Base-by-base conservation (phyloP, 2,797 vertebrate genomes). In the Helostoma temminkii region DNA sequence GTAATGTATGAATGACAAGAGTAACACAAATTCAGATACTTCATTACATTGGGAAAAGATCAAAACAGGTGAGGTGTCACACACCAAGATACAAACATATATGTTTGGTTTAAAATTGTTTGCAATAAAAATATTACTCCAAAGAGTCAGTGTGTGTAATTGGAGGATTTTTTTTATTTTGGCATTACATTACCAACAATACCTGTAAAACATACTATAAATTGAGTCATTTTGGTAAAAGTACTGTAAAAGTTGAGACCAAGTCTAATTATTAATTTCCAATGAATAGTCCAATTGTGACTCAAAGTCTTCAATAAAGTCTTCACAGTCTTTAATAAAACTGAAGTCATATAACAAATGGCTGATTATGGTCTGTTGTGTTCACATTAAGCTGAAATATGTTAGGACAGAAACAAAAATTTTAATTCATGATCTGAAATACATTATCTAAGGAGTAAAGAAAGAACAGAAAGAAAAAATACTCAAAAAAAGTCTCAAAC, bases 381-480 rank as follows among this genome's bases (percentile, higher is more conserved):
- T 81, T 78, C 71, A 63, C 55, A 68, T 78, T 76, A 80, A 71
- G 45, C 12, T 71, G 24, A 65, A 65, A 74, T 55, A 63, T 25
- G 25, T 45, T 25, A 34, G 2, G 18, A 65, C 55, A 58, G 39
- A 42, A 52, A 58, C 34, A 49, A 57, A 64, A 42, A 39, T 28
- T 45, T 48, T 26, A 1, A 63, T 62, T 9, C 6, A 59, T 43
- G 46, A 46, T 46, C n/a, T 34, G 5, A 52, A 61, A 53, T 49
- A 16, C 49, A 14, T 41, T 25, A 49, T 16, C 16, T 12, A 66
- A 12, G 19, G 42, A 2, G 36, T 34, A 32, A 37, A n/a, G 19
- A 41, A 47, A 2, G 36, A 71, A 41, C 2, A 21, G 2, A 25
- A 1, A 26, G 21, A 16, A 43, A 34, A 28, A 6, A 6, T 36